Conservation (phyloP, 2,888 invertebrate genomes). For the Heliothis peltigera region DNA sequence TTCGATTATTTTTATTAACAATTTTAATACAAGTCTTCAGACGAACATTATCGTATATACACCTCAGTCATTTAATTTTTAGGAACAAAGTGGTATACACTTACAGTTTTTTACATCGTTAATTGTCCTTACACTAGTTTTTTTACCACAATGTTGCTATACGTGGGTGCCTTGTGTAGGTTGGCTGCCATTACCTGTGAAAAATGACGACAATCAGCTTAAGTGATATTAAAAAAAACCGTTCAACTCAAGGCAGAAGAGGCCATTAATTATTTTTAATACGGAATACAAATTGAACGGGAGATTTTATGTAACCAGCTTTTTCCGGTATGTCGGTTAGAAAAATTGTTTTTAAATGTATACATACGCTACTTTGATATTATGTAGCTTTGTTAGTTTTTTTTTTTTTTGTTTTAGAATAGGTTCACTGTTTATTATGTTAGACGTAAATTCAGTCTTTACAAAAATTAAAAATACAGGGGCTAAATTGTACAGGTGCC, state of each 20-base stretch:
- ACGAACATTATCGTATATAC: constrained; percentile 67
- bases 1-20: constrained; percentile 22
- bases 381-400: constrained; percentile 1
- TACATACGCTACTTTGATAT: constrained; percentile 22
- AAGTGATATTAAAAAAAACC: constrained; percentile 62
- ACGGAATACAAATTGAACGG: constrained; percentile 58
- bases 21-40: constrained; percentile 49
- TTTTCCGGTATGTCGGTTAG: constrained; percentile 41
- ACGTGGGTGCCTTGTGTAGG: constrained; percentile 84
- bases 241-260: constrained; percentile 53
- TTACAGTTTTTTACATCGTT: constrained; percentile 36
- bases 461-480: neutral
- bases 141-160: constrained; percentile 66
- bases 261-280: constrained; percentile 65
- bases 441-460: neutral
- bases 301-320: constrained; percentile 56
- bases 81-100: constrained; percentile 72
- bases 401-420: neutral
- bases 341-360: constrained; percentile 53
- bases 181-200: constrained; percentile 81
- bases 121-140: constrained; percentile 61
- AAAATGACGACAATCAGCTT: constrained; percentile 67
- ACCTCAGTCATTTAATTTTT: constrained; percentile 69
- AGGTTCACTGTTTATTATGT: neutral
- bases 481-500: no score